Conservation (phyloP, 2,888 invertebrate species). For the Lasiommata megera region DNA sequence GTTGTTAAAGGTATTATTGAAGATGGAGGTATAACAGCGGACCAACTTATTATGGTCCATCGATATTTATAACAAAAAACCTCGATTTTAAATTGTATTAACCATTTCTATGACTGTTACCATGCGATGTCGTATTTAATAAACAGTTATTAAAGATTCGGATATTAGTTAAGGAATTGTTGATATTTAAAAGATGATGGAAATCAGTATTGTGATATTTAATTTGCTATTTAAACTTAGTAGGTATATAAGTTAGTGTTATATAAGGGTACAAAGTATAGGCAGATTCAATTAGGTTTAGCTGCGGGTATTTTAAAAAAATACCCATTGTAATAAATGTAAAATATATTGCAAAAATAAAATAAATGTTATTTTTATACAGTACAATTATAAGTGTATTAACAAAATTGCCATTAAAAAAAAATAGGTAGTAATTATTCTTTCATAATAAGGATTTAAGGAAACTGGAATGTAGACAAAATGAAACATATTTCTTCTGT, state of each 20-base stretch:
- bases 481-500: not conserved
- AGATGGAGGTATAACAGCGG: too few species aligned
- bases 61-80: too few species aligned
- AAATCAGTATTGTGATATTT: slow-evolving; percentile 28
- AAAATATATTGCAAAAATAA: not conserved
- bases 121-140: too few species aligned
- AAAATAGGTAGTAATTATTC: not conserved
- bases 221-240: slow-evolving; percentile 8
- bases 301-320: not conserved
- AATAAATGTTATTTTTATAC: not conserved
- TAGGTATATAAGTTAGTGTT: not conserved
- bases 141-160: too few species aligned
- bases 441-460: not conserved
- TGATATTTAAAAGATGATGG: not conserved
- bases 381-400: not conserved
- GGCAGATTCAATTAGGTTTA: not conserved
- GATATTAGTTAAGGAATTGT: not conserved
- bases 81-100: too few species aligned
- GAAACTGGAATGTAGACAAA: not conserved
- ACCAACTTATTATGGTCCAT: too few species aligned
- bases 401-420: not conserved
- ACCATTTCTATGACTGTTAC: too few species aligned
- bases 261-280: not conserved
- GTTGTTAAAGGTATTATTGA: too few species aligned
- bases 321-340: not conserved